These are phyloP conservation scores for Betta splendens DNA, from an alignment of 2,797 vertebrate species.

Conservation along the genomic window DNA sequence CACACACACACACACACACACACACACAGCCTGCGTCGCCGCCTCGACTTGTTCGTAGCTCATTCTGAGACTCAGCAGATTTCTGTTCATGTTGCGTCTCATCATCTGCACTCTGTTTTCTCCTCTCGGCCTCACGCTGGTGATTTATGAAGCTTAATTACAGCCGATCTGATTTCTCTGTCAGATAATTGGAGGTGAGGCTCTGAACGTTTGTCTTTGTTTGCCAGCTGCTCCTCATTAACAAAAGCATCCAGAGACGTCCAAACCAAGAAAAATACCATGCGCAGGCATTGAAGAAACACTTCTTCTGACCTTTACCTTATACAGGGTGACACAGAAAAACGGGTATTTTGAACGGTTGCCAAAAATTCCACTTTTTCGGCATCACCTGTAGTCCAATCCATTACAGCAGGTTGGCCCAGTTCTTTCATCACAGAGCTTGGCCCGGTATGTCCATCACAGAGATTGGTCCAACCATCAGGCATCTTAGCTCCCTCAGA, in stretches of 20 bases:
- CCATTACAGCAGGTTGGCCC: too few species aligned
- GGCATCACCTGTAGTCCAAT: too few species aligned
- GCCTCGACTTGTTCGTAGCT: constrained; percentile 32
- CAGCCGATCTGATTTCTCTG: constrained; percentile 21
- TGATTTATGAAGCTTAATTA: constrained; percentile 52
- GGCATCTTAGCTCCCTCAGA: too few species aligned
- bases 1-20: too few species aligned
- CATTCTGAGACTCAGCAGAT: constrained; percentile 32
- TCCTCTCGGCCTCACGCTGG: not conserved
- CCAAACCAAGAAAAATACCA: not conserved
- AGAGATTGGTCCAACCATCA: too few species aligned
- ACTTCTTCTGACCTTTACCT: too few species aligned
- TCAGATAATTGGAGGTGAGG: constrained; percentile 8
- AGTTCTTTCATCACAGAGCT: too few species aligned
- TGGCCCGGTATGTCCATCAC: too few species aligned
- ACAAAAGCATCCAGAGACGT: not conserved
- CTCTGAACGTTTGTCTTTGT: not conserved
- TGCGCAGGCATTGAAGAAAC: too few species aligned
- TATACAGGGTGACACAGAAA: too few species aligned
- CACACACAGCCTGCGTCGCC: constrained; percentile 10
- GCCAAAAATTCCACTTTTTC: too few species aligned
- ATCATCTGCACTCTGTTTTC: constrained; percentile 22
- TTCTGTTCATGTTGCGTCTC: constrained; percentile 36
- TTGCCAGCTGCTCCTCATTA: not conserved
- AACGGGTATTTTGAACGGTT: too few species aligned